Base-by-base conservation (phyloP, 2,113 vertebrate species). In the Lepisosteus osseus region DNA sequence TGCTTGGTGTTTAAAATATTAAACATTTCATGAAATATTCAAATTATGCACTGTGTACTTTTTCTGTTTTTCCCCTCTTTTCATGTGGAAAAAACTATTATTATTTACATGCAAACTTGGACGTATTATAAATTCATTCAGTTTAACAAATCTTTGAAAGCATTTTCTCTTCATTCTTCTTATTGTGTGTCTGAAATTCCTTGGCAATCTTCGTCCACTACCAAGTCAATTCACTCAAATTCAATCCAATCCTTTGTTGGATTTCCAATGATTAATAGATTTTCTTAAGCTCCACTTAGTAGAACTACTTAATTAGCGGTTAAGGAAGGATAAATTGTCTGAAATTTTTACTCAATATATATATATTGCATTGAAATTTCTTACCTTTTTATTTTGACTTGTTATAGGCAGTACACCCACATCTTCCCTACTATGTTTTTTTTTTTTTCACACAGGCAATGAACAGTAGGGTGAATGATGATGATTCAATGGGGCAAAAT, bases 221-320 rank as follows among this genome's bases (percentile, higher is more conserved):
- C 29, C 29, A 29, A 29, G 29, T 29, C 29, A 29, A 1, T 29
- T 29, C 29, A 29, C 29, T 29, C 29, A 29, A 29, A 29, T 29
- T 29, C 29, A 29, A 29, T 29, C 29, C 29, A 29, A 29, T 59
- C 3, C 56, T 14, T 13, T 14, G 13, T 8, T 8, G 82, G 86
- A 77, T 82, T 86, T 81, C 81, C 80, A 82, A 86, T 81, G 74
- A 71, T 29, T 29, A 76, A 74, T 69, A 77, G 74, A 85, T 89
- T 84, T 86, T 74, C 80, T 83, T 78, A 83, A 86, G 89, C 82
- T 82, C 79, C 74, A 77, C 78, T 83, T 76, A 72, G 80, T 80
- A 78, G 29, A 29, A 29, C 29, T 29, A 29, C 29, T 29, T 86
- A 86, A 88, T 88, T 86, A 84, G 77, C 79, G 85, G 77, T 87